These are phyloP conservation scores for Lithophane socia DNA, from an alignment of 2,888 invertebrate genomes.

Conservation along the genomic window DNA sequence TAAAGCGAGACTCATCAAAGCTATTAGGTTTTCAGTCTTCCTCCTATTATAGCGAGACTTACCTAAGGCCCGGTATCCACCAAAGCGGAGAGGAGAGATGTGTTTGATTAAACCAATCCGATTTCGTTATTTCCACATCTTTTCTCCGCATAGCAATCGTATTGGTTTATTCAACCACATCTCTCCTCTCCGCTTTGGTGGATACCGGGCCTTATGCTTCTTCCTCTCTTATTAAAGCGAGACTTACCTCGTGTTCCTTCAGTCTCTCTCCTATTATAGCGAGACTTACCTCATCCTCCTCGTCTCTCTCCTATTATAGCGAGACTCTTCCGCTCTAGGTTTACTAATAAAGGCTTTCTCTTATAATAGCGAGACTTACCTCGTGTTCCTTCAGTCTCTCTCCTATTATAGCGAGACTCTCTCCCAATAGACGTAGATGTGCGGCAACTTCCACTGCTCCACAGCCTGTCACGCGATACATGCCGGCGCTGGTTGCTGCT, in stretches of 20 bases:
- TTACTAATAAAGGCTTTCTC: neutral
- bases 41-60: conserved; percentile 89
- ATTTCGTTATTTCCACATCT: too few species aligned
- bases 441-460: conserved; percentile 97
- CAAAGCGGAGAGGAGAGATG: too few species aligned
- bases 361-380: neutral
- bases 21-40: conserved; percentile 92
- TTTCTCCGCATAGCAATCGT: too few species aligned
- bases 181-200: too few species aligned
- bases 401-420: conserved; percentile 98
- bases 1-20: neutral
- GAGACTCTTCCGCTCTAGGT: conserved; percentile 95
- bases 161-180: too few species aligned
- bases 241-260: conserved; percentile 92
- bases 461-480: conserved; percentile 93
- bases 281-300: conserved; percentile 98
- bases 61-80: too few species aligned
- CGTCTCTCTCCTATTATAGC: conserved; percentile 97
- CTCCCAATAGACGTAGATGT: conserved; percentile 97
- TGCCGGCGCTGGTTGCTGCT: conserved; percentile 67
- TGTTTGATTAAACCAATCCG: too few species aligned
- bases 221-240: conserved; percentile 90
- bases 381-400: conserved; percentile 96
- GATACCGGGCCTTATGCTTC: too few species aligned
- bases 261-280: conserved; percentile 98